Percentiles rank a stretch among this genome's conserved stretches.
These are phyloP conservation scores for Rhinophrynus dorsalis DNA, from an alignment of 2,797 vertebrate genomes.

Conservation along the genomic window DNA sequence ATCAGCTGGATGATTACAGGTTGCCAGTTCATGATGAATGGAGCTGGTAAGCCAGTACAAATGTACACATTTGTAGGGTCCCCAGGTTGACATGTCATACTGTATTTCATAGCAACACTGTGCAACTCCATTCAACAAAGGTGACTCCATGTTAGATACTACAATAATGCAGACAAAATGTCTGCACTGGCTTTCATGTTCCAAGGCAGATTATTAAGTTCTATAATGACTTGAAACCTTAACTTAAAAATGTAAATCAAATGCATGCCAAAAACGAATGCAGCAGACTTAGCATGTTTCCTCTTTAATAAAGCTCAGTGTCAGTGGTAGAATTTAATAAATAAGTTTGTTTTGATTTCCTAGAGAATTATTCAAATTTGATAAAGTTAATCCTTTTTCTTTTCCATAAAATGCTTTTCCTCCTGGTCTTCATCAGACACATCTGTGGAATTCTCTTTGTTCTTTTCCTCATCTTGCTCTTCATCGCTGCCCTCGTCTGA, in stretches of 20 bases:
- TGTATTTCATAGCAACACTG: too few relatives aligned
- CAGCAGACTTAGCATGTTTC: constrained; percentile 6
- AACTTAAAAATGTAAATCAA: constrained; percentile 7
- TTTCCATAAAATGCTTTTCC: constrained; percentile 80
- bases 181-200: constrained; percentile 3
- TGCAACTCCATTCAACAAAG: not conserved
- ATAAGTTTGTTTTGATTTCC: constrained; percentile 65
- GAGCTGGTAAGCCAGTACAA: not conserved
- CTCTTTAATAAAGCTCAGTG: constrained; percentile 55
- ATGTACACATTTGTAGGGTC: not conserved
- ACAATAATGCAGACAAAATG: constrained; percentile 8
- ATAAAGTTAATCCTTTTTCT: constrained; percentile 87
- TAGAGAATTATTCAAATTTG: constrained; percentile 47
- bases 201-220: constrained; percentile 21
- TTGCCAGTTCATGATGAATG: too few relatives aligned
- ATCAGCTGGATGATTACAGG: too few relatives aligned
- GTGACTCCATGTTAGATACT: not conserved
- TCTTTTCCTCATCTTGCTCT: constrained; percentile 66
- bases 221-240: constrained; percentile 7
- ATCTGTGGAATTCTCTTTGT: constrained; percentile 57
- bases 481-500: constrained; percentile 73
- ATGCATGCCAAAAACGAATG: constrained; percentile 29
- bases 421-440: constrained; percentile 60
- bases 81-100: too few relatives aligned
- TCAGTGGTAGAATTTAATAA: constrained; percentile 67